Evolutionary conservation across 2,797 vertebrate genomes (phyloP).

Genomic region (Synanceia verrucosa): DNA sequence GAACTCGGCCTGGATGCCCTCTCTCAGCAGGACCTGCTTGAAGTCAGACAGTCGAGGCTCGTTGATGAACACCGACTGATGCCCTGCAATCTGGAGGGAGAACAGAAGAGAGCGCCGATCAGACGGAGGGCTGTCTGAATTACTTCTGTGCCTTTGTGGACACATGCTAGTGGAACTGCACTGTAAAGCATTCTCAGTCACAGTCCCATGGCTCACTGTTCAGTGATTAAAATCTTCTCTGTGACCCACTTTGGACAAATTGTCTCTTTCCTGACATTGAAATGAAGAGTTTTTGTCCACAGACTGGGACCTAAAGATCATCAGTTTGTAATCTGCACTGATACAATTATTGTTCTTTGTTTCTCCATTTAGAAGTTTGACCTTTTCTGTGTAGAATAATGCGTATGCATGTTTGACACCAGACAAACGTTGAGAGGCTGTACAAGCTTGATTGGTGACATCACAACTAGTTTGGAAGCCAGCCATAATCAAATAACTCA

Average conservation of each 20-base stretch:
- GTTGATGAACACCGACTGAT: conserved; percentile 99
- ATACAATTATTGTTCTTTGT: background rate
- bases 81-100: conserved; percentile 88
- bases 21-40: conserved; percentile 96
- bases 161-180: background rate
- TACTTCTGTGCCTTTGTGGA: conserved; percentile 4
- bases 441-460: background rate
- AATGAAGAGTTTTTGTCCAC: background rate
- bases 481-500: background rate
- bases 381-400: background rate
- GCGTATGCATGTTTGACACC: background rate
- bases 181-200: background rate
- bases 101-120: background rate
- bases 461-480: background rate
- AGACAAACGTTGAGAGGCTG: too few species aligned
- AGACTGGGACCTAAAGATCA: background rate
- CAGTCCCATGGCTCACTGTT: background rate
- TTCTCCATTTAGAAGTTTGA: background rate
- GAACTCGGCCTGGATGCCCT: conserved; percentile 98
- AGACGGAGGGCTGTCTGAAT: background rate
- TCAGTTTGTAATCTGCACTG: background rate
- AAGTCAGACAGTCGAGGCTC: conserved; percentile 98
- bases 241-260: background rate
- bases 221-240: background rate
- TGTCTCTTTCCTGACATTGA: background rate